Evolutionary conservation across 2,888 invertebrate genomes (phyloP).

Genomic region (Camptogramma bilineatum): DNA sequence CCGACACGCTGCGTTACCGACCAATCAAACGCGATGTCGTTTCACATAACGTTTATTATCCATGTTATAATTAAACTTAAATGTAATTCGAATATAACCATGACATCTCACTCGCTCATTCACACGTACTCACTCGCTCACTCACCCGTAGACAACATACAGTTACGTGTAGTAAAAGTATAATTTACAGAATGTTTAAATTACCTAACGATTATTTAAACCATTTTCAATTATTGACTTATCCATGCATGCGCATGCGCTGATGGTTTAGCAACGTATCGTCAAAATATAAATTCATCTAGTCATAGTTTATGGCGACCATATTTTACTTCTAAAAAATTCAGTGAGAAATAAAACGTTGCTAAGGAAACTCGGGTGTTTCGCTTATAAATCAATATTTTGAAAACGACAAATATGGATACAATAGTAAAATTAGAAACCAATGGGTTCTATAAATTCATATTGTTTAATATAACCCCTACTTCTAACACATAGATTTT

Average conservation of each 20-base stretch:
- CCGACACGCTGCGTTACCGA: conserved; percentile 10
- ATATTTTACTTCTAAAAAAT: too few species aligned
- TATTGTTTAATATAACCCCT: not conserved
- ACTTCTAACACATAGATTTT: not conserved
- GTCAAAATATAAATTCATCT: not conserved
- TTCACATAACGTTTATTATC: conserved; percentile 45
- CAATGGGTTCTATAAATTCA: not conserved
- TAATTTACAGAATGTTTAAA: conserved; percentile 19
- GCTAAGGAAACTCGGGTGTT: too few species aligned
- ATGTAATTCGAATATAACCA: conserved; percentile 29
- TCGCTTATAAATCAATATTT: too few species aligned
- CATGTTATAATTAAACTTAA: conserved; percentile 52
- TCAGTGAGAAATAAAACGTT: not conserved
- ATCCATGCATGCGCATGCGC: not conserved
- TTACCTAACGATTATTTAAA: conserved; percentile 7
- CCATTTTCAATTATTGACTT: not conserved
- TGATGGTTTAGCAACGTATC: not conserved
- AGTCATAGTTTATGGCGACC: not conserved
- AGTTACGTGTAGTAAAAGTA: not conserved
- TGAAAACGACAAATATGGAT: not conserved
- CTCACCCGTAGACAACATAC: conserved; percentile 3
- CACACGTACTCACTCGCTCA: conserved; percentile 11
- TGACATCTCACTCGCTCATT: conserved; percentile 20
- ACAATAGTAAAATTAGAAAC: not conserved
- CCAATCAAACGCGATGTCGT: conserved; percentile 34